phyloP scores from a whole-genome alignment of 2,113 vertebrate species.

The Dinomys branickii region DNA sequence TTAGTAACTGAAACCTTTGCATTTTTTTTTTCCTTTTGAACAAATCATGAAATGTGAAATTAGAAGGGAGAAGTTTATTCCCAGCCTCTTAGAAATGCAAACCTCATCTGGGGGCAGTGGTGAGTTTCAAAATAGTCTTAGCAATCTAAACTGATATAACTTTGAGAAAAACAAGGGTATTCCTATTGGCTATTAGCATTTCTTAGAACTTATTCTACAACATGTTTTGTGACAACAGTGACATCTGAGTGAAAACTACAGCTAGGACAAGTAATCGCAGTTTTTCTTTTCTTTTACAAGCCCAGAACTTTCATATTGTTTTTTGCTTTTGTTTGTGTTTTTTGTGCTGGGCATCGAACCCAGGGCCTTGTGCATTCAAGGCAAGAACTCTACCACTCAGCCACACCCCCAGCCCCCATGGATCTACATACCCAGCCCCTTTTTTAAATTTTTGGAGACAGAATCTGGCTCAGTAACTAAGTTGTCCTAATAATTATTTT shows the following conservation, averaged over 20 bases:
- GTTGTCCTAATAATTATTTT: background rate
- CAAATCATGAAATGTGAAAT: slow-evolving; percentile 52
- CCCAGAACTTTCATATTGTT: background rate
- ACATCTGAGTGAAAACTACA: background rate
- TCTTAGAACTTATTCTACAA: background rate
- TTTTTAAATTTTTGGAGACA: background rate
- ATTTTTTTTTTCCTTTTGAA: slow-evolving; percentile 54
- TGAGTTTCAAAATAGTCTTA: slow-evolving; percentile 30
- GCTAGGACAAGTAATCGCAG: background rate
- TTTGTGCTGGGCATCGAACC: background rate
- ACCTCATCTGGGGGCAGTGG: slow-evolving; percentile 8
- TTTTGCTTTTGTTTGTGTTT: background rate
- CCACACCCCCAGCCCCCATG: background rate
- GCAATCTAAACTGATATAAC: background rate
- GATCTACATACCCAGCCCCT: background rate
- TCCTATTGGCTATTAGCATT: background rate
- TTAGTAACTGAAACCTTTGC: slow-evolving; percentile 78
- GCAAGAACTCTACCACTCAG: background rate
- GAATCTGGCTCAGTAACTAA: background rate
- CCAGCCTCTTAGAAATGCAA: slow-evolving; percentile 41
- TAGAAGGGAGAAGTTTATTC: slow-evolving; percentile 59
- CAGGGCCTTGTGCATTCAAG: background rate
- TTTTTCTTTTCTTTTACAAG: background rate
- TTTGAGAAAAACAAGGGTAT: background rate
- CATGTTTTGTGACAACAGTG: background rate